Evolutionary conservation across 2,113 vertebrate genomes (phyloP).

Genomic region (Crotalus tigris): DNA sequence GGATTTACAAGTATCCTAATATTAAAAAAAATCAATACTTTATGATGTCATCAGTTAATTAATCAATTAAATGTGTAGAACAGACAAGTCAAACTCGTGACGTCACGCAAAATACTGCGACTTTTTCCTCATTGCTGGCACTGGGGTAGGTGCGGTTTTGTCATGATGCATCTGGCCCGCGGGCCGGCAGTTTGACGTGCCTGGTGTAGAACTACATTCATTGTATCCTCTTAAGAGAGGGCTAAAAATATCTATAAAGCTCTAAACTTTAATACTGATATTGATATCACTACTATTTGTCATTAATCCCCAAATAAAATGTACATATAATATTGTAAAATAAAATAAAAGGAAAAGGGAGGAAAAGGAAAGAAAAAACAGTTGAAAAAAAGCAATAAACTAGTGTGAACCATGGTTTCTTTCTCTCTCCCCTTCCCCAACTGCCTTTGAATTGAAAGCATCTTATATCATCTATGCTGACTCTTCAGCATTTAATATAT

Average conservation of each 20-base stretch:
- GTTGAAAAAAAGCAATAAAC: not conserved
- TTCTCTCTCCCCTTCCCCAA: not conserved
- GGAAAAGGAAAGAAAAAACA: not conserved
- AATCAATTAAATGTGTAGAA: not conserved
- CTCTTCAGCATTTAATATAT: not conserved
- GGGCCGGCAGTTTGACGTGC: no score
- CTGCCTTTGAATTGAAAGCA: not conserved
- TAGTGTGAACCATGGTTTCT: not conserved
- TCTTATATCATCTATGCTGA: not conserved
- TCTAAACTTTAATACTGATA: not conserved
- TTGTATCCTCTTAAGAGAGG: not conserved
- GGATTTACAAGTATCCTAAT: not conserved
- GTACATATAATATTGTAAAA: not conserved
- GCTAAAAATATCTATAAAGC: not conserved
- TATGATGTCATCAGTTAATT: not conserved
- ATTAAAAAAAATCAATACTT: not conserved
- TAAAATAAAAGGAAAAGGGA: not conserved
- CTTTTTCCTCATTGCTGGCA: no score
- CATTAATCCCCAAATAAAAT: not conserved
- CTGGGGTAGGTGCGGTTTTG: no score
- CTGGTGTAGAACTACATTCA: not conserved
- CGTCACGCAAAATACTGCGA: rapidly evolving
- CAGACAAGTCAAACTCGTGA: no score
- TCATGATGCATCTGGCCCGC: no score
- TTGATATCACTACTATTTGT: not conserved